A percentile compares a stretch with the other conserved stretches of the same genome.
Conservation (phyloP, 2,797 vertebrate genomes). For the Chelonia mydas region DNA sequence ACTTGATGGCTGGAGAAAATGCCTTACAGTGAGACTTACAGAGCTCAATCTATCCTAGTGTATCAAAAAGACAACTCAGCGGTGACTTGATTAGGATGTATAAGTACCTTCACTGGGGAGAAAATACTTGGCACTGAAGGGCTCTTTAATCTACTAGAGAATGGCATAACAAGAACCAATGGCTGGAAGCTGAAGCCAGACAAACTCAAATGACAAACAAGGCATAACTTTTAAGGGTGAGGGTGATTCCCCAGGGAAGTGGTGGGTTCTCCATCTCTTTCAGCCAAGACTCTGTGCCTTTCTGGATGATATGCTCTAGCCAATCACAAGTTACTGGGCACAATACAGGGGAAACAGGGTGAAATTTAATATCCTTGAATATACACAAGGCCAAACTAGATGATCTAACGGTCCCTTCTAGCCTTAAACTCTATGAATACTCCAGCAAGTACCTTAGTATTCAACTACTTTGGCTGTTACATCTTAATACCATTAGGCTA, state of each 20-base stretch:
- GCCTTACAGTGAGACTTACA: background rate
- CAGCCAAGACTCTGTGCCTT: background rate
- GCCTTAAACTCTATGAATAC: background rate
- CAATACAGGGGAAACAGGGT: background rate
- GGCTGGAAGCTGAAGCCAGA: background rate
- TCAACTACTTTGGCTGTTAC: background rate
- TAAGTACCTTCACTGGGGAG: background rate
- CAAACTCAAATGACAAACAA: background rate
- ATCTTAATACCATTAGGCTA: background rate
- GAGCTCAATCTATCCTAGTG: background rate
- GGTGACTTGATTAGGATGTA: background rate
- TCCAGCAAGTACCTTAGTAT: background rate
- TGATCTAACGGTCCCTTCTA: fast-evolving
- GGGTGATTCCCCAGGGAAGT: background rate
- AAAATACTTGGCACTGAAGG: background rate
- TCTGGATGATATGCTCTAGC: background rate
- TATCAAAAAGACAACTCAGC: background rate
- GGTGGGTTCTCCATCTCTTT: background rate
- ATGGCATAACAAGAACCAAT: background rate
- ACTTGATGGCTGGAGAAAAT: background rate
- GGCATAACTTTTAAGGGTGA: background rate
- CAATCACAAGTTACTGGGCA: background rate
- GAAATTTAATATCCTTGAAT: background rate
- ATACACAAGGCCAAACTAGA: background rate
- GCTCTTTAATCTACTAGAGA: background rate